A percentile compares a stretch with the other conserved stretches of the same genome.
These are phyloP conservation scores for Lasioglossum lativentre DNA, from an alignment of 2,888 invertebrate species.

Conservation along the genomic window DNA sequence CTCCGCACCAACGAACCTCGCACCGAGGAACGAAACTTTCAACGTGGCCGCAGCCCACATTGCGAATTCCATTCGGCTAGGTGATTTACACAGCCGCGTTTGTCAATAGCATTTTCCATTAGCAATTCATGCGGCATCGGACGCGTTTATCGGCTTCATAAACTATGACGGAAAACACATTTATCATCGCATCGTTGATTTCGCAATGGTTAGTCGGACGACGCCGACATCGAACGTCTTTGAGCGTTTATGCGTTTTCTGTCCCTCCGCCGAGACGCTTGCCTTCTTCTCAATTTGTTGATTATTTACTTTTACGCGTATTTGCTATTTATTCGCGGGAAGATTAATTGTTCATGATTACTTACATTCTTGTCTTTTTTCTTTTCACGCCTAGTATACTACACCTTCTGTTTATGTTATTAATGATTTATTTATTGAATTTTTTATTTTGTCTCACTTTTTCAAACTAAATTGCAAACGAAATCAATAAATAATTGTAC, in stretches of 20 bases:
- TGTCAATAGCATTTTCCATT: conserved; percentile 74
- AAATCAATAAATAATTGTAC: too few relatives aligned
- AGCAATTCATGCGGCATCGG: conserved; percentile 76
- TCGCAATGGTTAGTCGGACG: conserved; percentile 68
- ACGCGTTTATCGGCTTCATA: conserved; percentile 78
- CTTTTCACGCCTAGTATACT: accelerated
- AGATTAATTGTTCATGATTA: background rate
- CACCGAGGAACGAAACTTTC: conserved; percentile 46
- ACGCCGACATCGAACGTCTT: conserved; percentile 43
- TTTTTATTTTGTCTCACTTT: too few relatives aligned
- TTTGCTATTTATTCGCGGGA: background rate
- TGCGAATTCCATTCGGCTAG: conserved; percentile 51
- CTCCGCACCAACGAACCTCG: conserved; percentile 45
- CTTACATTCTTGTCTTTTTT: background rate
- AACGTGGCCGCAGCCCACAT: conserved; percentile 53
- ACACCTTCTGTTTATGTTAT: background rate
- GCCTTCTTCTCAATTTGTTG: background rate
- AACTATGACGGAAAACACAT: conserved; percentile 72
- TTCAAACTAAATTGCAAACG: too few relatives aligned
- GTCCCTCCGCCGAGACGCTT: background rate
- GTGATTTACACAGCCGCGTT: conserved; percentile 68
- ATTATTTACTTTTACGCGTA: background rate
- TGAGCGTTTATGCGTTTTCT: conserved; percentile 28
- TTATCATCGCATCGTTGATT: conserved; percentile 75
- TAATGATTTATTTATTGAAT: background rate